These are phyloP conservation scores for Sericinus montela DNA, from an alignment of 2,888 invertebrate species.

Conservation along the genomic window DNA sequence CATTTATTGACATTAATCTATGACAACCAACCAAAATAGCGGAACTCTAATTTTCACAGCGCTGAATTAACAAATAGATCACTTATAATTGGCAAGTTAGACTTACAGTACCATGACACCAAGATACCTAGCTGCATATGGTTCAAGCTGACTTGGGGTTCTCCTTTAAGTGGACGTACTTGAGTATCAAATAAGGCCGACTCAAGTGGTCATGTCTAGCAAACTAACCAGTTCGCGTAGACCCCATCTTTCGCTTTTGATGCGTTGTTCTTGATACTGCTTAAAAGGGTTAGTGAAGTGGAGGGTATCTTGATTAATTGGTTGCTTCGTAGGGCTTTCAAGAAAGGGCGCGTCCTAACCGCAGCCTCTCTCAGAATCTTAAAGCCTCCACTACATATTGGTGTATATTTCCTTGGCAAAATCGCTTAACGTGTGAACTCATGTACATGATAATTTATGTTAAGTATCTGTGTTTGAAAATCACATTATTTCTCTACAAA, in stretches of 20 bases:
- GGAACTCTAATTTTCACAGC: slow-evolving; percentile 23
- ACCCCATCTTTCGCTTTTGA: slow-evolving; percentile 33
- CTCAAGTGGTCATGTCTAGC: slow-evolving; percentile 65
- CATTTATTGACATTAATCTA: slow-evolving; percentile 69
- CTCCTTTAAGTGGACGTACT: slow-evolving; percentile 20
- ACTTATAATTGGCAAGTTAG: slow-evolving; percentile 27
- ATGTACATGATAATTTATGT: slow-evolving; percentile 9
- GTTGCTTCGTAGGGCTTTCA: slow-evolving; percentile 42
- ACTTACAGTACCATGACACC: slow-evolving; percentile 27
- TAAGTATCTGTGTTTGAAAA: background rate
- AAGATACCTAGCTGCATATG: slow-evolving; percentile 27
- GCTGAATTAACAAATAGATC: slow-evolving; percentile 25
- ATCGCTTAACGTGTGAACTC: background rate
- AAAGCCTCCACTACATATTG: slow-evolving; percentile 33
- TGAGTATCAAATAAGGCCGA: slow-evolving; percentile 58
- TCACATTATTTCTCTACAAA: background rate
- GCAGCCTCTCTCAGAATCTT: slow-evolving; percentile 46
- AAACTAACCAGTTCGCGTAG: slow-evolving; percentile 41
- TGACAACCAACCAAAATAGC: slow-evolving; percentile 28
- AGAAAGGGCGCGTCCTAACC: slow-evolving; percentile 52
- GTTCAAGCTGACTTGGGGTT: slow-evolving; percentile 3
- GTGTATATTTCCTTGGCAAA: slow-evolving; percentile 22
- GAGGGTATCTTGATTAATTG: slow-evolving; percentile 38
- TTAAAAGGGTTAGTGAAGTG: slow-evolving; percentile 10
- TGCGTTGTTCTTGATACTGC: slow-evolving; percentile 44